phyloP scores from a whole-genome alignment of 2,113 vertebrate species.

The Macaca nemestrina region DNA sequence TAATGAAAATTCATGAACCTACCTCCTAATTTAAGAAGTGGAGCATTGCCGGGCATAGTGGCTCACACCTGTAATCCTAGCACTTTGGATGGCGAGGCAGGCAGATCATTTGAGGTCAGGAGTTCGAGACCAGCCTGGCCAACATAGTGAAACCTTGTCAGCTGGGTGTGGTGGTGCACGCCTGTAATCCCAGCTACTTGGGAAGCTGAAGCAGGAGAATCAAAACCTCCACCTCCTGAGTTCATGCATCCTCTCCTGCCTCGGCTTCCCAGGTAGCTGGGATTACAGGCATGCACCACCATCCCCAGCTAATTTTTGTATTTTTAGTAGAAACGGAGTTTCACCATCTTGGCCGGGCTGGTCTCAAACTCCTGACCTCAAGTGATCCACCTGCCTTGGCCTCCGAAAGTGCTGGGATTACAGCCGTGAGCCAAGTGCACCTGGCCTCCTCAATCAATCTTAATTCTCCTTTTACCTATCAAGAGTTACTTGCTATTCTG shows the following conservation, averaged over 20 bases:
- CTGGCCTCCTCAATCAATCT: not conserved
- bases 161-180: not conserved
- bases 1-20: slow-evolving; percentile 15
- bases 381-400: no score
- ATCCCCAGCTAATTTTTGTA: no score
- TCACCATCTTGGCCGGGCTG: no score
- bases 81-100: not conserved
- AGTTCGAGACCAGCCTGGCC: not conserved
- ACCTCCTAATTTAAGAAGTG: not conserved
- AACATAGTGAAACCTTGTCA: not conserved
- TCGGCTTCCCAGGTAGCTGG: no score
- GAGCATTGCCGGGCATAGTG: not conserved
- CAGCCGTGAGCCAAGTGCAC: no score
- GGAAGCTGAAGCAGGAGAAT: not conserved
- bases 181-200: not conserved
- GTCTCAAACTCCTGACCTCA: no score
- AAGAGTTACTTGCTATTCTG: not conserved
- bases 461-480: not conserved
- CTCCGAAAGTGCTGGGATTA: no score
- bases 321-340: no score
- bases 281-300: no score
- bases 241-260: no score
- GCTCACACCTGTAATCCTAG: not conserved
- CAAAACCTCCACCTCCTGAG: no score
- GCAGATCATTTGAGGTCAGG: not conserved